A percentile compares a stretch with the other conserved stretches of the same genome.
Evolutionary conservation across 1,140 invertebrate genomes (phyloP).

Genomic region (Cydia pomonella): DNA sequence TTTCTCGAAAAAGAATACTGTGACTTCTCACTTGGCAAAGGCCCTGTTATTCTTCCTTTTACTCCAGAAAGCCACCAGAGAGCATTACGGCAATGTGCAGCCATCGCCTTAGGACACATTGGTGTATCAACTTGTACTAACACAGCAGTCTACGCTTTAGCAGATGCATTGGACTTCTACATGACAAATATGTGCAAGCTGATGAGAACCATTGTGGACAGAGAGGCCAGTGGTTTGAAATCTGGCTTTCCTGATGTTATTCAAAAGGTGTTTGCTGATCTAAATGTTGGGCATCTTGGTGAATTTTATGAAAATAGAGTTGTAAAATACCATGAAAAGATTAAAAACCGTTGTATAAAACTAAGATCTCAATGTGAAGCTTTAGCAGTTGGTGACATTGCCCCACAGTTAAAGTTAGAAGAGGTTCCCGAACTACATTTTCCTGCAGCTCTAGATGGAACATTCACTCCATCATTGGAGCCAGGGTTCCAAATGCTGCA

Average conservation of each 20-base stretch:
- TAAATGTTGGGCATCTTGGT: conserved; percentile 74
- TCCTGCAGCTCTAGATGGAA: conserved; percentile 73
- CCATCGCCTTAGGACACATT: conserved; percentile 71
- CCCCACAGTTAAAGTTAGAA: conserved; percentile 71
- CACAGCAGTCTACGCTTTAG: conserved; percentile 67
- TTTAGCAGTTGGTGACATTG: conserved; percentile 62
- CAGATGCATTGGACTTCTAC: conserved; percentile 72
- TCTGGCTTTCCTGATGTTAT: conserved; percentile 75
- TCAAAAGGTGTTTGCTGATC: conserved; percentile 74
- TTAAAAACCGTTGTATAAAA: conserved; percentile 63
- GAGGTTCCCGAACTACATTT: conserved; percentile 79
- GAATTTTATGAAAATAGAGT: conserved; percentile 72
- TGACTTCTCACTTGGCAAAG: conserved; percentile 73
- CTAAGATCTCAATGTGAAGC: conserved; percentile 63
- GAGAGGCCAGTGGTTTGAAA: conserved; percentile 68
- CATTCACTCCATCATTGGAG: conserved; percentile 76
- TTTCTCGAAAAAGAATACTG: conserved; percentile 71
- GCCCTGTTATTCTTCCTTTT: conserved; percentile 65
- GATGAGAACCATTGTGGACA: conserved; percentile 70
- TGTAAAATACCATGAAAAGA: conserved; percentile 65
- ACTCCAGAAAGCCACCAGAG: conserved; percentile 72
- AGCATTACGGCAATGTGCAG: conserved; percentile 72
- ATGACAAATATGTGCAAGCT: conserved; percentile 74
- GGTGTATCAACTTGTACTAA: conserved; percentile 66
- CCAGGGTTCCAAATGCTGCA: conserved; percentile 78